Conservation (phyloP, 2,797 vertebrate genomes). For the Hipposideros larvatus region DNA sequence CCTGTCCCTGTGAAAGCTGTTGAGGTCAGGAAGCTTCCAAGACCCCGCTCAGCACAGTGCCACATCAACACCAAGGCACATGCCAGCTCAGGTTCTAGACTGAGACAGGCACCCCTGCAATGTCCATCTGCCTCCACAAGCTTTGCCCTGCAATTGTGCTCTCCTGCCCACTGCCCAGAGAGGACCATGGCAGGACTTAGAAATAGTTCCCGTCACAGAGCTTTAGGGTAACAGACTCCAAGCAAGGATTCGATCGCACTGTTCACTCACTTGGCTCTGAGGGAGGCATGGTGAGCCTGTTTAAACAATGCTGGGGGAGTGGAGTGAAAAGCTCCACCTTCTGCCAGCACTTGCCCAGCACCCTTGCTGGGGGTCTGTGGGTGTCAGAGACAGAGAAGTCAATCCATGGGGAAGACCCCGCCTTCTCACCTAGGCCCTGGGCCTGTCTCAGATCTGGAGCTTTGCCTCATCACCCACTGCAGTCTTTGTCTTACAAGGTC, state of each 20-base stretch:
- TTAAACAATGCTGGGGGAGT: neutral
- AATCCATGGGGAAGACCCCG: neutral
- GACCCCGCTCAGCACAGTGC: neutral
- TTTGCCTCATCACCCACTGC: neutral
- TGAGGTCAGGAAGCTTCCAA: neutral
- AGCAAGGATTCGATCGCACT: neutral
- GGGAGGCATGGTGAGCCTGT: neutral
- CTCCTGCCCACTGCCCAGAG: neutral
- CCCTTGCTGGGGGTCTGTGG: neutral
- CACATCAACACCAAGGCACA: neutral
- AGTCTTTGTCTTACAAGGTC: neutral
- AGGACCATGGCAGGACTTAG: neutral
- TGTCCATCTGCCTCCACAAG: neutral
- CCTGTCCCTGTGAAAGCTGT: neutral
- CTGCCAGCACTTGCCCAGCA: neutral
- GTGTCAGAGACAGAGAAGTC: neutral
- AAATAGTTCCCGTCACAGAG: neutral
- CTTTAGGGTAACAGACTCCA: neutral
- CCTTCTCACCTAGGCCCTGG: neutral
- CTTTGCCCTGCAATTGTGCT: neutral
- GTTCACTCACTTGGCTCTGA: neutral
- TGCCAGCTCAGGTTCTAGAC: neutral
- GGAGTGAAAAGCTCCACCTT: neutral
- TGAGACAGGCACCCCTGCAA: fast-evolving
- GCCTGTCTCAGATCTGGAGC: neutral